A percentile compares a stretch with the other conserved stretches of the same genome.
Evolutionary conservation across 2,113 vertebrate genomes (phyloP).

Genomic region (Rutilus rutilus): DNA sequence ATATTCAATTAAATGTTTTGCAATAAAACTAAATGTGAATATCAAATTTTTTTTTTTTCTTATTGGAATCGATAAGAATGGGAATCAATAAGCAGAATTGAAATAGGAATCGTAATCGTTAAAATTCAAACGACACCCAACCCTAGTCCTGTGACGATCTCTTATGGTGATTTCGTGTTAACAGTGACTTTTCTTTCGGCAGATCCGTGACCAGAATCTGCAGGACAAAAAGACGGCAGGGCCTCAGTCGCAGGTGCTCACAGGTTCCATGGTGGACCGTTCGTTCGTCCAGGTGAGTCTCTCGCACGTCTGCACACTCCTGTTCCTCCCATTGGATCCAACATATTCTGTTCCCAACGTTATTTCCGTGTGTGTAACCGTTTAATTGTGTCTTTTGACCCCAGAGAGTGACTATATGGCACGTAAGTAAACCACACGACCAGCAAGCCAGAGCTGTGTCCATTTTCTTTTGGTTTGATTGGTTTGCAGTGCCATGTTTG

Average conservation of each 20-base stretch:
- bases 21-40: too few relatives aligned
- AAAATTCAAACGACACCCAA: too few relatives aligned
- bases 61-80: too few relatives aligned
- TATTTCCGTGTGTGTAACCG: conserved; percentile 63
- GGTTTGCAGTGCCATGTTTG: conserved; percentile 58
- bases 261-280: conserved; percentile 85
- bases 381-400: conserved; percentile 80
- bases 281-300: conserved; percentile 89
- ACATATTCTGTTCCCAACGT: conserved; percentile 38
- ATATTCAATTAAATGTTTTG: too few relatives aligned
- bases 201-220: conserved; percentile 98
- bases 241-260: conserved; percentile 94
- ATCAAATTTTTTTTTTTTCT: too few relatives aligned
- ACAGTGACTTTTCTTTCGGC: background rate
- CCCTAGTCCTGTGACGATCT: too few relatives aligned
- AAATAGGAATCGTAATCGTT: too few relatives aligned
- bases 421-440: conserved; percentile 81
- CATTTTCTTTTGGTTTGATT: conserved; percentile 59
- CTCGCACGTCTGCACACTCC: background rate
- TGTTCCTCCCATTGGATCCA: conserved; percentile 40
- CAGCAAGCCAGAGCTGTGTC: conserved; percentile 66
- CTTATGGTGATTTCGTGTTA: background rate
- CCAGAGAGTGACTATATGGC: conserved; percentile 82
- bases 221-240: conserved; percentile 97
- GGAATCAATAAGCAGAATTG: too few relatives aligned